Conservation (phyloP, 2,797 vertebrate species). For the Anniella stebbinsi region DNA sequence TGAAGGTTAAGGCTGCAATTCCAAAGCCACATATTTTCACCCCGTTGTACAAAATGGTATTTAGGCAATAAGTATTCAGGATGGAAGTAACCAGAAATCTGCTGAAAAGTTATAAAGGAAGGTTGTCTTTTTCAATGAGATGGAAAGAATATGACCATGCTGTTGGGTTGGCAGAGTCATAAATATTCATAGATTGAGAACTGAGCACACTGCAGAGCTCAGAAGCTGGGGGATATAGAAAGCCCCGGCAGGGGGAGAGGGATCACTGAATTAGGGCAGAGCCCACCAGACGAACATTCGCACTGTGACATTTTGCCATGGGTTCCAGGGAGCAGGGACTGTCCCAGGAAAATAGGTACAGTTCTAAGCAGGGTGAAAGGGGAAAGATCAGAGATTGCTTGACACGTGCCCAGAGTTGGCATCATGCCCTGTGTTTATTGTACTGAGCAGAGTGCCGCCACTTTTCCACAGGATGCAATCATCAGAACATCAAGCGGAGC, state of each 20-base stretch:
- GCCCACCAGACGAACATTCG: not conserved
- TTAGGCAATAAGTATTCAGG: not conserved
- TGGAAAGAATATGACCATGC: not conserved
- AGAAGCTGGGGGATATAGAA: not conserved
- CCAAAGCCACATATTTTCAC: not conserved
- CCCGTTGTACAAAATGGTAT: not conserved
- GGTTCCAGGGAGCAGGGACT: not conserved
- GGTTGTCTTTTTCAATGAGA: not conserved
- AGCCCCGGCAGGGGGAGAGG: not conserved
- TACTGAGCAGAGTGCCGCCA: constrained; percentile 11
- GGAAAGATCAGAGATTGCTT: not conserved
- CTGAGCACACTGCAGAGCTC: not conserved
- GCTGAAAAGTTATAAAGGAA: not conserved
- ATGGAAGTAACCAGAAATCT: not conserved
- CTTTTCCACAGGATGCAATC: constrained; percentile 70
- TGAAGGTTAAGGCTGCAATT: not conserved
- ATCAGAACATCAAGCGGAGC: constrained; percentile 66
- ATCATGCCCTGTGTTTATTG: constrained; percentile 30
- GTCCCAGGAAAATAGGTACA: not conserved
- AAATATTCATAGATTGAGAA: not conserved
- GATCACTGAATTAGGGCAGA: not conserved
- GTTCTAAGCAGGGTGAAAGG: not conserved
- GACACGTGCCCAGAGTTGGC: constrained; percentile 51
- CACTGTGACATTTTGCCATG: not conserved
- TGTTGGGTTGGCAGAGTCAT: not conserved